Evolutionary conservation across 2,888 invertebrate species (phyloP), one percentile per base, ranked within the genome.

Genomic region (Polylopha cassiicola): DNA sequence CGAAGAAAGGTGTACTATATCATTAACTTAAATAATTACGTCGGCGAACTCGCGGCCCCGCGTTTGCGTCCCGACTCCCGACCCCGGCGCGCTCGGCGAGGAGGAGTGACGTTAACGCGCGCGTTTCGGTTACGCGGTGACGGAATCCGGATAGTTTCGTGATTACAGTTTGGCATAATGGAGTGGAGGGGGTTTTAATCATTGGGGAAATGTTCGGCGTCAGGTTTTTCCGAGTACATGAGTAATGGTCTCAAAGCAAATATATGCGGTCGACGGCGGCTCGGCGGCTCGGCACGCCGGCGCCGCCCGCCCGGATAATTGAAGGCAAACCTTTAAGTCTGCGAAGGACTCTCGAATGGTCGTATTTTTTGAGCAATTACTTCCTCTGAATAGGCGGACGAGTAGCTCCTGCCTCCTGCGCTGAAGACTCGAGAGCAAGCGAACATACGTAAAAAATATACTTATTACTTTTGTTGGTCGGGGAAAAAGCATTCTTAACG

Each of bases 1-100:
- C 53, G 63, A 63, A 64, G 67, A 70, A 73, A 78, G 71, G 73
- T 77, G 78, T 75, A 71, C 69, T 74, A 78, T 75, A 80, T 82
- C 79, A 84, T 84, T 81, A 82, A 74, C 73, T 82, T 74, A 79
- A 80, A 82, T 81, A 81, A 82, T 81, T 76, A 82, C 70, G 73
- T 70, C 60, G 70, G 64, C 65, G 71, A 62, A 60, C 57, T 55
- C 48, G 53, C 10, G 22, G 10, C 41, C 44, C 41, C 51, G 48
- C 56, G 69, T 62, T 67, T 42, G 10, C 59, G 62, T 64, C 50
- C 15, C 15, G 16, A 9, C 16, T 27, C 31, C 28, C 15, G 20
- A 2, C 20, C 21, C 17, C 6, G 13, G 4, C 4, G 3, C 5
- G 16, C 6, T 5, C 17, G 29, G 34, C 26, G 13, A 3, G 47